These are phyloP conservation scores for Barnardius zonarius DNA, from an alignment of 2,113 vertebrate genomes.

Conservation along the genomic window DNA sequence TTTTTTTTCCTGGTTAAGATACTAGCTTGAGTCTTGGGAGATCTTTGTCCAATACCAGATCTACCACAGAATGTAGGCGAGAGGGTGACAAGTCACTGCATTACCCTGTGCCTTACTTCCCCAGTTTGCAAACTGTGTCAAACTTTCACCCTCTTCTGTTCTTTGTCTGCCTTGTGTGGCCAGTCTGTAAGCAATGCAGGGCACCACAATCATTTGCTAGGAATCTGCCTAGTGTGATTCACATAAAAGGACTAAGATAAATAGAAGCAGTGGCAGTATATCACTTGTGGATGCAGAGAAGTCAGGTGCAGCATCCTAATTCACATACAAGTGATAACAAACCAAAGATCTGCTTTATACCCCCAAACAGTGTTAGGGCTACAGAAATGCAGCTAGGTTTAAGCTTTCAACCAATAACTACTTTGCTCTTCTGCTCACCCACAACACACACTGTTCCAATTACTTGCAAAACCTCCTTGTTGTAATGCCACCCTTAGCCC, in stretches of 20 bases:
- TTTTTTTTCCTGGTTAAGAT: not conserved
- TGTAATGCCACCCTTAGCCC: slow-evolving; percentile 39
- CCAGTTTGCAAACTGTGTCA: slow-evolving; percentile 7
- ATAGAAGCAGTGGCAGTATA: not conserved
- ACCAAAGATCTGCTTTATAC: not conserved
- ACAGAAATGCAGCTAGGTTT: not conserved
- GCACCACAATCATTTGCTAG: not conserved
- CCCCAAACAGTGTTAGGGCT: not conserved
- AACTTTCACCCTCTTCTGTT: not conserved
- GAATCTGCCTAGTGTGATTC: not conserved
- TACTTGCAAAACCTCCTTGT: slow-evolving; percentile 19
- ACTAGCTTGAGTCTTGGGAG: not conserved
- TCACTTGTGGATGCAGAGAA: not conserved
- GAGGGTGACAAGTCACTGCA: not conserved
- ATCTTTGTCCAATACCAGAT: not conserved
- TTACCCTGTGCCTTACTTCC: slow-evolving; percentile 43
- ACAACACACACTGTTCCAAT: slow-evolving; percentile 9
- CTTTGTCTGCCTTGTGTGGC: not conserved
- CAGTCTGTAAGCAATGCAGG: not conserved
- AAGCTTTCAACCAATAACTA: not conserved
- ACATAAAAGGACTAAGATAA: not conserved
- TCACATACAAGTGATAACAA: not conserved
- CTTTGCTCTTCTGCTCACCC: not conserved
- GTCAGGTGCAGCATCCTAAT: not conserved
- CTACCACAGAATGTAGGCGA: slow-evolving; percentile 5